Percentiles rank a stretch among this genome's conserved stretches.
Evolutionary conservation across 2,113 vertebrate species (phyloP).

Genomic region (Rana temporaria): DNA sequence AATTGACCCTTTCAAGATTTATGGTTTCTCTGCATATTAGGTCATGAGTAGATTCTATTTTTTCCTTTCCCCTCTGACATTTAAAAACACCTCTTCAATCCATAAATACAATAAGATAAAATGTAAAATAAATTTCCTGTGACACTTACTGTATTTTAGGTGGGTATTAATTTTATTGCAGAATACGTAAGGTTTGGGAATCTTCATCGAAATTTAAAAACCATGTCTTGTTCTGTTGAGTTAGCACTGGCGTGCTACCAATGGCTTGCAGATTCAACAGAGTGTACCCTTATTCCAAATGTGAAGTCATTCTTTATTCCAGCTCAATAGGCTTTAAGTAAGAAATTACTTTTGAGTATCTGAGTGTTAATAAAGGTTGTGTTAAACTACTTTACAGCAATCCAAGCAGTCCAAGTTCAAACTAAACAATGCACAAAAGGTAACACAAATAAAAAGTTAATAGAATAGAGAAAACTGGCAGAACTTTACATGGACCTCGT

Average conservation of each 20-base stretch:
- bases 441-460: conserved; percentile 31
- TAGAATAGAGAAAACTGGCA: conserved; percentile 12
- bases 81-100: not conserved
- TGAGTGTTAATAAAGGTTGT: conserved; percentile 32
- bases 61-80: not conserved
- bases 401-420: not conserved
- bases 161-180: conserved; percentile 28
- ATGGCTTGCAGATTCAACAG: conserved; percentile 38
- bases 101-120: not conserved
- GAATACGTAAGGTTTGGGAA: conserved; percentile 54
- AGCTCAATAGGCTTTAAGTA: conserved; percentile 59
- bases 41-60: not conserved
- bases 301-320: conserved; percentile 61
- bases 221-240: conserved; percentile 48
- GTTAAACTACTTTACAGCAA: conserved; percentile 33
- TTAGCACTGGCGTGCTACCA: conserved; percentile 50
- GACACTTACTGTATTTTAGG: conserved; percentile 39
- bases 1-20: not conserved
- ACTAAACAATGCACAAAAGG: conserved; percentile 32
- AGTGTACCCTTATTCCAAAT: conserved; percentile 53
- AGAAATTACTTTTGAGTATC: conserved; percentile 59
- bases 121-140: not conserved
- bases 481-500: not conserved
- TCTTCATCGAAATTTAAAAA: conserved; percentile 58
- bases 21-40: not conserved